These are phyloP conservation scores for Tetramorium bicarinatum DNA, from an alignment of 2,888 invertebrate genomes.

Conservation along the genomic window DNA sequence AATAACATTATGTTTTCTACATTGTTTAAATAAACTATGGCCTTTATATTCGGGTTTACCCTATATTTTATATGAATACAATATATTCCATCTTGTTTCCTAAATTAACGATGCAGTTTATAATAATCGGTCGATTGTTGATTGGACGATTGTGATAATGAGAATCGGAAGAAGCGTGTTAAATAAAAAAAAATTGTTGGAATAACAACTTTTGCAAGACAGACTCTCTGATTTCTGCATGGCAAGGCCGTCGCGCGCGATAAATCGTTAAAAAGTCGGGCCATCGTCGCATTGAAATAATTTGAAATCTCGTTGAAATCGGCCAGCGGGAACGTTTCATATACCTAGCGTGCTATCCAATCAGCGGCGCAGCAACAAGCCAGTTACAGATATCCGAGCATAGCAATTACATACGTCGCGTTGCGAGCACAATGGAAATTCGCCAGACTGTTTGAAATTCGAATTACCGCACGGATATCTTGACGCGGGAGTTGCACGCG, in stretches of 20 bases:
- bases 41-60: no score
- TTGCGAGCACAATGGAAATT: slow-evolving; percentile 82
- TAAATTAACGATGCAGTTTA: neutral
- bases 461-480: slow-evolving; percentile 83
- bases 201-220: slow-evolving; percentile 22
- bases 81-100: neutral
- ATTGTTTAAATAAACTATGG: no score
- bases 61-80: neutral
- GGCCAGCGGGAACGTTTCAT: slow-evolving; percentile 61
- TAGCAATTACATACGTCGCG: slow-evolving; percentile 82
- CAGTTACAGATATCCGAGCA: slow-evolving; percentile 76
- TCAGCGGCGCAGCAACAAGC: slow-evolving; percentile 75
- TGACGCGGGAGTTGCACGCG: slow-evolving; percentile 76
- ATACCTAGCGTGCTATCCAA: slow-evolving; percentile 65
- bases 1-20: no score
- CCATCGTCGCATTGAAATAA: slow-evolving; percentile 64
- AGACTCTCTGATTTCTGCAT: neutral
- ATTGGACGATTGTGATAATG: neutral
- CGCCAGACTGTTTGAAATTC: slow-evolving; percentile 84
- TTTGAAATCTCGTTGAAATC: slow-evolving; percentile 68
- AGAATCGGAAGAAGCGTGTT: neutral
- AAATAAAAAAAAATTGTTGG: neutral
- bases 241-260: slow-evolving; percentile 1
- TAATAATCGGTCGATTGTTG: neutral
- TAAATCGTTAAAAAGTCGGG: slow-evolving; percentile 67